Evolutionary conservation across 2,113 vertebrate species (phyloP), one percentile per base, ranked within the genome.

Genomic region (Alligator mississippiensis): DNA sequence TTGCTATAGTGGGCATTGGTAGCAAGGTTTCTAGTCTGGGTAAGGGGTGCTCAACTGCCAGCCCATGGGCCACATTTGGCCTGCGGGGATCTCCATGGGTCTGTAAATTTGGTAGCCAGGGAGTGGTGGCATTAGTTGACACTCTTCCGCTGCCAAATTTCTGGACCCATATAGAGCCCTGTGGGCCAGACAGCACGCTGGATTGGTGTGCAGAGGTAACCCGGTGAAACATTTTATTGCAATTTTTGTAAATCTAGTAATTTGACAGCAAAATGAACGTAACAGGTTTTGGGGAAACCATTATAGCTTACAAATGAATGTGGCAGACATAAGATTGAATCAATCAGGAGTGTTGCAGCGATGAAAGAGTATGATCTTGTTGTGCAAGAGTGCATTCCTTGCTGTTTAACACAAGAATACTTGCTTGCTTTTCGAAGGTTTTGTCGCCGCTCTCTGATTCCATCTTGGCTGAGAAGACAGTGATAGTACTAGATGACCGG

Each of bases 391-490:
- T 1, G 58, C 22, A 2, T 3, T 28, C 16, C 1, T 1, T 79
- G 70, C 64, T 87, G 60, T 68, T 89, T 63, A 64, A 62, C 1
- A 4, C 4, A 4, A 14, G 24, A 25, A 75, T 1, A 1, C 90
- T 28, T 72, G 3, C 34, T 66, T 72, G 24, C 70, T 54, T 63
- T 21, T 70, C 82, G 22, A 94, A 99, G 99, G 99, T 99, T 38
- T 97, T 99, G 84, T 99, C 99, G 0, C 99, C 99, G 3, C 98
- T 99, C 63, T 99, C 99, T 0, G 99, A 99, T 94, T 99, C 99
- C 63, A 99, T 99, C 94, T 96, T 99, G 98, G 99, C 99, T 13
- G 99, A 99, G 97, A 99, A 99, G 97, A 99, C 99, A 0, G 98
- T 99, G 90, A 98, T 98, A 0, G 99, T 99, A 30, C 96, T 99